A percentile compares a stretch with the other conserved stretches of the same genome.
These are phyloP conservation scores for Phenganax stokvisi DNA, from an alignment of 92 coral and sea anemone species.

Conservation along the genomic window DNA sequence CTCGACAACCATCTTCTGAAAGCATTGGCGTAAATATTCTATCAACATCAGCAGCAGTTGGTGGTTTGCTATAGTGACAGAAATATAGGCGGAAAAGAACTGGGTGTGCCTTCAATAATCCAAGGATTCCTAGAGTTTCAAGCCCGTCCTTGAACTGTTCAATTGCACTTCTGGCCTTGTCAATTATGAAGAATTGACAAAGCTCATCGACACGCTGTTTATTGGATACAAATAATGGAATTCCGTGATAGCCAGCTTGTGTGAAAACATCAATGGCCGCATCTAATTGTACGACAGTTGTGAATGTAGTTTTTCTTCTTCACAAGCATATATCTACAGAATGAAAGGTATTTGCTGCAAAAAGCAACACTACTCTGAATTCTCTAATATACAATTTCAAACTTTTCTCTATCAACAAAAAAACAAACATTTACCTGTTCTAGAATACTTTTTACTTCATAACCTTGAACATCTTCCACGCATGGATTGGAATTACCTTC, in stretches of 20 bases:
- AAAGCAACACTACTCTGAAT: neutral
- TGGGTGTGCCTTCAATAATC: neutral
- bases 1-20: neutral
- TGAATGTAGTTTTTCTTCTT: neutral
- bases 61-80: neutral
- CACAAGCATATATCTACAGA: neutral
- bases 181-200: slow-evolving; percentile 21
- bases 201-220: neutral
- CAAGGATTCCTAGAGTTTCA: slow-evolving; percentile 3
- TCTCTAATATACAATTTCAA: neutral
- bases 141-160: slow-evolving; percentile 3
- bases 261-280: slow-evolving; percentile 14
- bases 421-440: neutral
- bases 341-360: neutral
- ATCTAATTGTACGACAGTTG: neutral
- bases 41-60: slow-evolving; percentile 9
- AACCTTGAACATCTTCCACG: neutral
- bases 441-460: neutral
- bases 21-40: neutral
- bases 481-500: neutral
- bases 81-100: neutral
- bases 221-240: slow-evolving; percentile 16
- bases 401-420: neutral
- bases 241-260: slow-evolving; percentile 26
- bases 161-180: slow-evolving; percentile 7